Conservation (phyloP, 2,113 vertebrate genomes). For the Chaetura pelagica region DNA sequence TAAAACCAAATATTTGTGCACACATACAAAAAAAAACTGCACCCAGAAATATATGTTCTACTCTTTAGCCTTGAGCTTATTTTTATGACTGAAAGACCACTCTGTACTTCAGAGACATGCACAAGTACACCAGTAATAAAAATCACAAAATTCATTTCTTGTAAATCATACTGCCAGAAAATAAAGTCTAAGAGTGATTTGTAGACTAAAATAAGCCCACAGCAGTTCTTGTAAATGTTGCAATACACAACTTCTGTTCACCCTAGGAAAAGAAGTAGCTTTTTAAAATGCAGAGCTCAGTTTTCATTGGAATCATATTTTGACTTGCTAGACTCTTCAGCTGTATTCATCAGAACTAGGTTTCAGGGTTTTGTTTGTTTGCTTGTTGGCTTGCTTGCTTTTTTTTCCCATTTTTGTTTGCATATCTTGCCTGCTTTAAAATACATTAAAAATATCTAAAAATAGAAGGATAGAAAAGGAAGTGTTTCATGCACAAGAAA, state of each 20-base stretch:
- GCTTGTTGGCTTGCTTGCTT: background rate
- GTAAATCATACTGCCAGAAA: constrained; percentile 14
- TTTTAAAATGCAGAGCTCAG: background rate
- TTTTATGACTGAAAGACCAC: constrained; percentile 7
- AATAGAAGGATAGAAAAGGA: background rate
- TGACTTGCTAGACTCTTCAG: background rate
- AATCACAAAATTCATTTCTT: constrained; percentile 8
- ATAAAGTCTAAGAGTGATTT: background rate
- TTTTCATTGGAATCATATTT: background rate
- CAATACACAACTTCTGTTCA: background rate
- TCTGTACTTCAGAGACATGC: constrained; percentile 2
- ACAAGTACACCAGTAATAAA: background rate
- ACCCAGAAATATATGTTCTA: background rate
- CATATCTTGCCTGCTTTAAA: background rate
- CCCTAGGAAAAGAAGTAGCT: background rate
- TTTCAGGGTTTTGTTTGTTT: background rate
- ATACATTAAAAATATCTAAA: constrained; percentile 11
- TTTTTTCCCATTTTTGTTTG: background rate
- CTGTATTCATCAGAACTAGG: background rate
- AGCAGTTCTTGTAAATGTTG: background rate
- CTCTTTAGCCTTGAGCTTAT: background rate
- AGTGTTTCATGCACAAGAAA: background rate
- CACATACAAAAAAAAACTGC: background rate
- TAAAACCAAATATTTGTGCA: background rate
- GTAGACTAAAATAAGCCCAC: background rate